phyloP scores from a whole-genome alignment of 2,888 invertebrate species.

The Tholera decimalis region DNA sequence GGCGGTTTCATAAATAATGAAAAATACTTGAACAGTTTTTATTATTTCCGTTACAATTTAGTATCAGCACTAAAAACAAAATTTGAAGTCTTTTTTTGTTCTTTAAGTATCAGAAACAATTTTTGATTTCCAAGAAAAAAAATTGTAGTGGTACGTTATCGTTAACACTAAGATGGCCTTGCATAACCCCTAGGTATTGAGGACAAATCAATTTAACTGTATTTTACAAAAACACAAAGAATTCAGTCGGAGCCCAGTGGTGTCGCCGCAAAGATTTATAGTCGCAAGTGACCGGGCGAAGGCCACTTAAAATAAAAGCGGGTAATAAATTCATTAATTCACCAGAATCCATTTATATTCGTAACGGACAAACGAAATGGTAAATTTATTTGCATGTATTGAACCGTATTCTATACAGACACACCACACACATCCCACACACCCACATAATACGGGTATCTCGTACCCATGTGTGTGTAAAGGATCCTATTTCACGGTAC shows the following conservation, averaged over 20 bases:
- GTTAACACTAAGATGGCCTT: not conserved
- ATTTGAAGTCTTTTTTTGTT: too few species aligned
- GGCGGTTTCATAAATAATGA: too few species aligned
- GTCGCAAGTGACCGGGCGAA: conserved; percentile 65
- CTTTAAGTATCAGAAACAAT: too few species aligned
- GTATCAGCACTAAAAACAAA: too few species aligned
- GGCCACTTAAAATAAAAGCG: conserved; percentile 76
- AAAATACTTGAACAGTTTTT: too few species aligned
- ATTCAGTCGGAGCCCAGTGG: conserved; percentile 31
- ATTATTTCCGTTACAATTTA: too few species aligned
- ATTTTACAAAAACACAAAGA: conserved; percentile 26
- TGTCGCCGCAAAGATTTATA: conserved; percentile 68
- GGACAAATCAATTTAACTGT: not conserved
- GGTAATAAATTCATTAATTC: conserved; percentile 79
- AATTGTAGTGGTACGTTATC: too few species aligned
- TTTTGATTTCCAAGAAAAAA: too few species aligned
- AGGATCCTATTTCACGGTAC: conserved; percentile 55
- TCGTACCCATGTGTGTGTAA: conserved; percentile 16
- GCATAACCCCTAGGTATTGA: too few species aligned
- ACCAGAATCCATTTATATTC: conserved; percentile 74
- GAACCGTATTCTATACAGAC: conserved; percentile 41
- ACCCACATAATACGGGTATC: not conserved
- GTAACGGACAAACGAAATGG: conserved; percentile 65
- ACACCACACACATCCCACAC: not conserved
- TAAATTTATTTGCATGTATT: conserved; percentile 68